A percentile compares a stretch with the other conserved stretches of the same genome.
phyloP scores from a whole-genome alignment of 2,797 vertebrate species.

The Sebastes cheni region DNA sequence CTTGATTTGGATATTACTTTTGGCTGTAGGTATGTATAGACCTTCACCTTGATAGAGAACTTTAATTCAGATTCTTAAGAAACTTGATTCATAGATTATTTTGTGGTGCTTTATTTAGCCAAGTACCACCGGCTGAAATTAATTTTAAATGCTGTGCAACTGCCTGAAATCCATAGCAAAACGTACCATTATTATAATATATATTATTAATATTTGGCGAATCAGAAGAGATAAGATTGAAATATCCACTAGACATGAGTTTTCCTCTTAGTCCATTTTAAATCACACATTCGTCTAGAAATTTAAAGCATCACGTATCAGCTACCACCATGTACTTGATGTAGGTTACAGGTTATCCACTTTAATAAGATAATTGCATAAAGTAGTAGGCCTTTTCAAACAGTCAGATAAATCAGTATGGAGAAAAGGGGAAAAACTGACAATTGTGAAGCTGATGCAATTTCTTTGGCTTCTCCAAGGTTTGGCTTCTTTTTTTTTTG shows the following conservation, averaged over 20 bases:
- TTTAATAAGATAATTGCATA: background rate
- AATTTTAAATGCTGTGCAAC: background rate
- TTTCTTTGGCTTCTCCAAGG: no score
- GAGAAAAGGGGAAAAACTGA: background rate
- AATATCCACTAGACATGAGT: background rate
- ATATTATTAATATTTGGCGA: no score
- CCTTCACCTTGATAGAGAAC: background rate
- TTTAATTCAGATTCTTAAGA: background rate
- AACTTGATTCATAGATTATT: background rate
- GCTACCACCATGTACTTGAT: no score
- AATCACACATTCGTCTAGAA: background rate
- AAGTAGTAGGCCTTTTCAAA: no score
- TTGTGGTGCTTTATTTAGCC: background rate
- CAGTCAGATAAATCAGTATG: no score
- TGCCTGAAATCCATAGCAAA: background rate
- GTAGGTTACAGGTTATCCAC: background rate
- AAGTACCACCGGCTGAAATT: background rate
- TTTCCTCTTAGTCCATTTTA: background rate
- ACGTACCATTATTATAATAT: background rate
- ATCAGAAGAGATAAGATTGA: background rate
- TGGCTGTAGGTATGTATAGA: constrained; percentile 20
- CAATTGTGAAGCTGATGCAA: background rate
- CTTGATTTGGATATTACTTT: constrained; percentile 2
- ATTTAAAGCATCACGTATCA: background rate
- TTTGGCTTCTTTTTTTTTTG: no score